These are phyloP conservation scores for Drosophila merina DNA, from an alignment of 2,888 invertebrate genomes.

Conservation along the genomic window DNA sequence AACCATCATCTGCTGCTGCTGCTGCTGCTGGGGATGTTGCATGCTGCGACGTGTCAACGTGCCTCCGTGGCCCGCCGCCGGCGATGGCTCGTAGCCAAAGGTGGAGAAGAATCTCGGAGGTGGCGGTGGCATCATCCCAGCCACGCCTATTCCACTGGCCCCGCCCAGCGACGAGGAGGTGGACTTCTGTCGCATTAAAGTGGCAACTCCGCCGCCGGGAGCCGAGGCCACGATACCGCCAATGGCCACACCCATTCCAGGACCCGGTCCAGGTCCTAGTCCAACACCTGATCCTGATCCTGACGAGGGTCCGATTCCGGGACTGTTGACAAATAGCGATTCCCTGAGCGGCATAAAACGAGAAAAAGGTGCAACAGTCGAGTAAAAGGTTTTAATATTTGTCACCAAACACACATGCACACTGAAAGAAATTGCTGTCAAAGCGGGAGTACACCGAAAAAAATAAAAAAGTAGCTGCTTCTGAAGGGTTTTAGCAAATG, in stretches of 20 bases:
- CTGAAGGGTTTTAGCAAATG: not conserved
- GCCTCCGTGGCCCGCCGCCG: slow-evolving; percentile 36
- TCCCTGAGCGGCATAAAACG: slow-evolving; percentile 72
- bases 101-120: slow-evolving; percentile 83
- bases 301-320: slow-evolving; percentile 45
- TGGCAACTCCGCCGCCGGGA: slow-evolving; percentile 49
- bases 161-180: slow-evolving; percentile 79
- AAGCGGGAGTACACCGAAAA: slow-evolving; percentile 1
- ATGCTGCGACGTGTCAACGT: slow-evolving; percentile 75
- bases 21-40: slow-evolving; percentile 47
- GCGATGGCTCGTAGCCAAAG: slow-evolving; percentile 82
- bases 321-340: slow-evolving; percentile 80
- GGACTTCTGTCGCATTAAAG: slow-evolving; percentile 82
- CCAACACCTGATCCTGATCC: not conserved
- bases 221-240: slow-evolving; percentile 9
- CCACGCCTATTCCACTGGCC: slow-evolving; percentile 31
- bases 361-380: slow-evolving; percentile 23
- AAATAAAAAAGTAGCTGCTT: not conserved
- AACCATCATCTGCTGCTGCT: slow-evolving; percentile 36
- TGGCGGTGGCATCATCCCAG: slow-evolving; percentile 60
- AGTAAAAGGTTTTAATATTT: slow-evolving; percentile 62
- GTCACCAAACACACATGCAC: slow-evolving; percentile 40
- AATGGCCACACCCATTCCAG: slow-evolving; percentile 14
- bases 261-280: not conserved
- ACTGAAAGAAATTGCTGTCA: slow-evolving; percentile 17